Base-by-base conservation (phyloP, 2,113 vertebrate species). In the Pogonocichla stellata region DNA sequence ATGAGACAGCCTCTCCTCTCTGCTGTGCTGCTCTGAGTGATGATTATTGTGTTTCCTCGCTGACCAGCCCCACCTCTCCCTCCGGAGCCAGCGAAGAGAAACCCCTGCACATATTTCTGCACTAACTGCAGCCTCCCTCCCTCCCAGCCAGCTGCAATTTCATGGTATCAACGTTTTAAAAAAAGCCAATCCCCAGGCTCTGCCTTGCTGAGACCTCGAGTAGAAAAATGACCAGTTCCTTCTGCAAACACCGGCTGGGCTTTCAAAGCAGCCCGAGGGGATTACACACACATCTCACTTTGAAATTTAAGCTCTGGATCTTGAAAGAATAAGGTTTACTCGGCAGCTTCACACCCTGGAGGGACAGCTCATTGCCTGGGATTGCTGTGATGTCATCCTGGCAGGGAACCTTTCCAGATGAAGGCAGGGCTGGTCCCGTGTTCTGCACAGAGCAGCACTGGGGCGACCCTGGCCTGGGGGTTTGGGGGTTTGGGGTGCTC, bases 291-390 rank as follows among this genome's bases (percentile, higher is more conserved):
- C 34, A 34, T 72, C 73, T 91, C 48, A 16, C 92, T 89, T 85
- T 73, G 90, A 95, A 91, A 95, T 88, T 82, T 36, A 70, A 95
- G 54, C 87, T 85, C 71, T 69, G 74, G 38, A 15, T 62, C 87
- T 75, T 87, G 83, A 69, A 87, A 79, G 87, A 70, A 83, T 10
- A 23, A 77, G 74, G 81, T 89, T 91, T 42, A 19, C 90, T 92
- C 58, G 38, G 7, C 66, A 85, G 19, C 81, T 60, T 93, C 77
- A 56, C 94, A 73, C 74, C 85, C 84, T 43, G 85, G 14, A 61
- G 82, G 92, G 93, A 72, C 84, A 58, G 87, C 84, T 87, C 33
- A 0, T 17, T 77, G 89, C 91, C 53, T 65, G 70, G 69, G 48
- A 56, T 61, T 12, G 78, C 89, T 85, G 34, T 84, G 78, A 88